These are phyloP conservation scores for Lepidochitona cinerea DNA, from an alignment of 2,888 invertebrate genomes.

Conservation along the genomic window DNA sequence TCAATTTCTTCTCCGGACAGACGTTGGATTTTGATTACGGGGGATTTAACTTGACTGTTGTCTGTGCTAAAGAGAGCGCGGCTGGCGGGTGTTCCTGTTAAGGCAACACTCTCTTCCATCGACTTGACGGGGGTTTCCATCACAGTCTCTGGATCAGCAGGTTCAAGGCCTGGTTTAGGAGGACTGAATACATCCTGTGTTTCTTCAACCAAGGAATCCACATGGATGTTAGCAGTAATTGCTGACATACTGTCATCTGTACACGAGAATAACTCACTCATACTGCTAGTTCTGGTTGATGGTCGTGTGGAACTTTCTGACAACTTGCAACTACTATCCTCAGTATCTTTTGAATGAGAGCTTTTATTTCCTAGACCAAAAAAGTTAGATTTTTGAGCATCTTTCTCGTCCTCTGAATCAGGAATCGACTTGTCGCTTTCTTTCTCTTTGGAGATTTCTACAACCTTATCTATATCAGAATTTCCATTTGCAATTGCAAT, in stretches of 20 bases:
- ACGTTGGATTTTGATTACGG: constrained; percentile 42
- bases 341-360: no score
- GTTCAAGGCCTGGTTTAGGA: not conserved
- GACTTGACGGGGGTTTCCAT: constrained; percentile 5
- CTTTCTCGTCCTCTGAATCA: not conserved
- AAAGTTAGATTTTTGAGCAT: not conserved
- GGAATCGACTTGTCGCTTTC: not conserved
- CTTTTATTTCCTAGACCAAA: not conserved
- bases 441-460: not conserved
- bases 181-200: not conserved
- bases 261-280: not conserved
- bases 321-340: not conserved
- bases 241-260: not conserved
- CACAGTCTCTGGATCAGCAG: not conserved
- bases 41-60: constrained; percentile 29
- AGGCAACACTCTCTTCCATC: not conserved
- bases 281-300: not conserved
- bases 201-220: not conserved
- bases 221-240: not conserved
- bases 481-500: not conserved
- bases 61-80: not conserved
- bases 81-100: not conserved
- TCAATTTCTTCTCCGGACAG: constrained; percentile 40
- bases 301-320: not conserved
- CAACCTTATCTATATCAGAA: not conserved